phyloP scores from a whole-genome alignment of 2,888 invertebrate genomes.

The Microctonus hyperodae region DNA sequence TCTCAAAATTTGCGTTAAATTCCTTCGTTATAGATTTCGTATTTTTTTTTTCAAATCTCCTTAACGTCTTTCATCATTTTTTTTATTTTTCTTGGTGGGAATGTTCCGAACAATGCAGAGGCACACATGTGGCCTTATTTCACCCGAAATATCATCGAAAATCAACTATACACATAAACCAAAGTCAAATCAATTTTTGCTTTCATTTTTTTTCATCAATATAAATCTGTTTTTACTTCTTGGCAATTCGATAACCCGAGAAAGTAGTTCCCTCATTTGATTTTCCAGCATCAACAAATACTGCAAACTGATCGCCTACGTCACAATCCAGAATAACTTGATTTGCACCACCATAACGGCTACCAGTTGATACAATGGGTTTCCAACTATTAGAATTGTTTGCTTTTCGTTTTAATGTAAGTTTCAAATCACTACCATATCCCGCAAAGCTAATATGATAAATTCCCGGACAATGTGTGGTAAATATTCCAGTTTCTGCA shows the following conservation, averaged over 20 bases:
- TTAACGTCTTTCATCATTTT: conserved; percentile 10
- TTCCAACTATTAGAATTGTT: conserved; percentile 53
- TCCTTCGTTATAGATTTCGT: neutral
- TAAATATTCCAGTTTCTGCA: conserved; percentile 62
- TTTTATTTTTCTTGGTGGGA: conserved; percentile 33
- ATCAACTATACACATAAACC: conserved; percentile 10
- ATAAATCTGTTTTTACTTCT: conserved; percentile 48
- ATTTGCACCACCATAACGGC: conserved; percentile 57
- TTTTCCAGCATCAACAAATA: conserved; percentile 58
- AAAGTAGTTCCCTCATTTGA: conserved; percentile 54
- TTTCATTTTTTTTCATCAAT: conserved; percentile 8
- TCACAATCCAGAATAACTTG: conserved; percentile 58
- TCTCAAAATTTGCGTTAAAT: neutral
- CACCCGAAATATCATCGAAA: conserved; percentile 2
- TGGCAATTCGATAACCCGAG: conserved; percentile 60
- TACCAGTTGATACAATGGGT: conserved; percentile 48
- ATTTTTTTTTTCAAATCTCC: conserved; percentile 8
- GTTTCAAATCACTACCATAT: conserved; percentile 54
- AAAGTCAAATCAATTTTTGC: conserved; percentile 14
- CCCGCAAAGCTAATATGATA: conserved; percentile 64
- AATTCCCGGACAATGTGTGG: conserved; percentile 63
- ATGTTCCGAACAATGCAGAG: conserved; percentile 31
- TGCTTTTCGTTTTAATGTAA: conserved; percentile 56
- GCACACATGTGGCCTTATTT: neutral
- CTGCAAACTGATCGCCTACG: conserved; percentile 59